Evolutionary conservation across 2,888 invertebrate species (phyloP), one percentile per base, ranked within the genome.

Genomic region (Dynastes maya): DNA sequence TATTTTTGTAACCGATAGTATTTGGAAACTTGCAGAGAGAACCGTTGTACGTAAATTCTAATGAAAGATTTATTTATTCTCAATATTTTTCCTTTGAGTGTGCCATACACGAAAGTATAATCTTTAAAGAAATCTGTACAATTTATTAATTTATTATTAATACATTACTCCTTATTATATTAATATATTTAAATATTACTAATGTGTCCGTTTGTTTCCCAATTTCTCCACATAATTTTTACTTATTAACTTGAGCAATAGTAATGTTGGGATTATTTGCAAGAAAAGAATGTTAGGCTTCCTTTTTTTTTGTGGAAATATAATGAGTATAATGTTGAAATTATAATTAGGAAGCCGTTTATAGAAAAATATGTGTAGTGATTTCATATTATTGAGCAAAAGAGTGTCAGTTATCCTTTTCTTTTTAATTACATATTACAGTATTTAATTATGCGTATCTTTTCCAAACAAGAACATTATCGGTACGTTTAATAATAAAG

Each of bases 191-290:
- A 53, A 67, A 75, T 65, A 65, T 64, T 40, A 65, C 71, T 64
- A 78, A 45, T 11, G 45, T 55, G 53, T 55, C 13, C 13, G 5
- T 55, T 75, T 78, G 65, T 70, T 55, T 67, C 45, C 22, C 13
- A 5, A 49, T 70, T 64, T 32, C 70, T 53, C 40, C 58, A 75
- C 40, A 65, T 72, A 49, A 45, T 55, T 70, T 76, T 78, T 37
- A 70, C 70, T 37, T 55, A 71, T 53, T 64, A 45, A 40, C 67
- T 78, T 79, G 79, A 79, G 79, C 79, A 79, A 78, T 75, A 71
- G 58, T 77, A 70, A 77, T 61, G 70, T 58, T 63, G 32, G 55
- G 32, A 16, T 64, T 65, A 29, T 72, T 72, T 22, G 40, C 65
- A 65, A 65, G 65, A 65, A 40, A 40, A n/a, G 32, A 27, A 65